Conservation (phyloP, 2,888 invertebrate genomes). For the Augiades crinisus region DNA sequence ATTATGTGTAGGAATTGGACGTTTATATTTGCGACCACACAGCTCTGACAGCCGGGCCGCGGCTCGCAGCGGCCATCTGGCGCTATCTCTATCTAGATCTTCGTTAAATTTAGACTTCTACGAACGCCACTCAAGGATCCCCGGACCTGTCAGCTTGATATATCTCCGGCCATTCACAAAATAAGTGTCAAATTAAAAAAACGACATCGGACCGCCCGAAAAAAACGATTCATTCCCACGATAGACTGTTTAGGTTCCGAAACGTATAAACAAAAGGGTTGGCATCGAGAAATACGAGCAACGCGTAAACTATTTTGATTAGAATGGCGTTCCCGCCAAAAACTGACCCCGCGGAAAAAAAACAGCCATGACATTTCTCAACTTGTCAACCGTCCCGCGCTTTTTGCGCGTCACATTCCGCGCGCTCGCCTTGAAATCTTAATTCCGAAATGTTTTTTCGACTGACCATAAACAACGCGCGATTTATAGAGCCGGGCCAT, state of each 20-base stretch:
- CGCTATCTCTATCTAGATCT: conserved; percentile 24
- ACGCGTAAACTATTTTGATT: conserved; percentile 81
- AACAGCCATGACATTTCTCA: conserved; percentile 69
- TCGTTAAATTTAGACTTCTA: conserved; percentile 24
- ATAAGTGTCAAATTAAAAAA: conserved; percentile 38
- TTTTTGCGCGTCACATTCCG: conserved; percentile 67
- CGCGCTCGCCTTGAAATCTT: conserved; percentile 71
- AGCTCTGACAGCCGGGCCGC: conserved; percentile 4
- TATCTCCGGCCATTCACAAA: conserved; percentile 27
- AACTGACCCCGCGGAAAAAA: conserved; percentile 55
- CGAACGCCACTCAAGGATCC: conserved; percentile 24
- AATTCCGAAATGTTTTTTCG: conserved; percentile 63
- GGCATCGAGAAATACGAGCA: conserved; percentile 42
- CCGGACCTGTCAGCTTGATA: conserved; percentile 22
- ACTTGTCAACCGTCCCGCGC: conserved; percentile 62
- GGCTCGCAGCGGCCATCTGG: conserved; percentile 10
- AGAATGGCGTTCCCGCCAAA: conserved; percentile 74
- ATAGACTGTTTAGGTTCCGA: conserved; percentile 33
- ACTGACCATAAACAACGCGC: conserved; percentile 46
- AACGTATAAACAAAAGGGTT: conserved; percentile 43
- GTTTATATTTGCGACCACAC: conserved; percentile 10
- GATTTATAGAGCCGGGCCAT: conserved; percentile 61
- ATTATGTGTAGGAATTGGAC: not conserved
- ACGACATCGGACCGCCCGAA: conserved; percentile 22
- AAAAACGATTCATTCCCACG: conserved; percentile 37